These are phyloP conservation scores for Drosophila ogumai DNA, from an alignment of 1,140 invertebrate species.

Conservation along the genomic window DNA sequence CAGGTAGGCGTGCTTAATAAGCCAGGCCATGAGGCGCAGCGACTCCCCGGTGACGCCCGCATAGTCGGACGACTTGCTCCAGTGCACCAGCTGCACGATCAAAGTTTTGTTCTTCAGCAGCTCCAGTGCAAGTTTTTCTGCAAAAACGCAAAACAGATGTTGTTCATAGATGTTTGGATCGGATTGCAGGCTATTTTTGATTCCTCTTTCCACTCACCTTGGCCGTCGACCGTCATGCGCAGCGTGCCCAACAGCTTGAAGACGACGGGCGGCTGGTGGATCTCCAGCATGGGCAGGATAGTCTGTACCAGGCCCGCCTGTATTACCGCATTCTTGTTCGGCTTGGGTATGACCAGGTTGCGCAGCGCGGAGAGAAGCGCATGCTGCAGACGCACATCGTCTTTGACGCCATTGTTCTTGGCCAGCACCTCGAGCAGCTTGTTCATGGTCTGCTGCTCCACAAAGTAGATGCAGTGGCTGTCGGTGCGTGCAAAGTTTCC, in stretches of 20 bases:
- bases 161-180: neutral
- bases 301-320: conserved; percentile 90
- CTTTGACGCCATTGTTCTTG: conserved; percentile 86
- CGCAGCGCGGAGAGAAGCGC: conserved; percentile 92
- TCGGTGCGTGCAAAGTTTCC: conserved; percentile 96
- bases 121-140: conserved; percentile 77
- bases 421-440: conserved; percentile 88
- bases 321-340: conserved; percentile 91
- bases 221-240: conserved; percentile 93
- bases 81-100: conserved; percentile 88
- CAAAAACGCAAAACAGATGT: conserved; percentile 27
- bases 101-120: conserved; percentile 78
- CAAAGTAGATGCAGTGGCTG: conserved; percentile 93
- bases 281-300: conserved; percentile 89
- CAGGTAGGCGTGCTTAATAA: conserved; percentile 90
- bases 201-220: conserved; percentile 86
- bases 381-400: conserved; percentile 92
- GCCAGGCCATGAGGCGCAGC: conserved; percentile 91
- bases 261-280: conserved; percentile 92
- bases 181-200: neutral
- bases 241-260: conserved; percentile 95
- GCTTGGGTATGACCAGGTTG: conserved; percentile 92
- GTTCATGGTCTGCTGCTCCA: conserved; percentile 90
- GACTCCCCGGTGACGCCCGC: conserved; percentile 94
- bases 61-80: conserved; percentile 92